Conservation (phyloP, 2,888 invertebrate species). For the Apantesis nais region DNA sequence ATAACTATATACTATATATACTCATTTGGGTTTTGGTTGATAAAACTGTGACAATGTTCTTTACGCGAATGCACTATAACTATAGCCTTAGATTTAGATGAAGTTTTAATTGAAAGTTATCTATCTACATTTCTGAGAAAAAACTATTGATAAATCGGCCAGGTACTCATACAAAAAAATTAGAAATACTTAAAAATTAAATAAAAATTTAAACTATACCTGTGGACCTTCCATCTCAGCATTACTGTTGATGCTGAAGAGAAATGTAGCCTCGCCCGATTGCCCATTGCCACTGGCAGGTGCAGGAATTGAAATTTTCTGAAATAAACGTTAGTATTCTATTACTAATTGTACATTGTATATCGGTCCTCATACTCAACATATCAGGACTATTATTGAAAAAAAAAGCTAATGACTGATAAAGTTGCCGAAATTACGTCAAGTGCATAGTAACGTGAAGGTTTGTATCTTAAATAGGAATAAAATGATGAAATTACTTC, state of each 20-base stretch:
- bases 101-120: not conserved
- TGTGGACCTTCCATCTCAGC: slow-evolving; percentile 93
- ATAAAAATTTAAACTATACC: too few relatives aligned
- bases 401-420: not conserved
- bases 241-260: slow-evolving; percentile 92
- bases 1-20: too few relatives aligned
- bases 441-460: too few relatives aligned
- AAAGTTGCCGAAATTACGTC: too few relatives aligned
- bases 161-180: not conserved
- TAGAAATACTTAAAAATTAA: slow-evolving; percentile 10
- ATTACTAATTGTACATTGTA: slow-evolving; percentile 5
- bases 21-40: too few relatives aligned
- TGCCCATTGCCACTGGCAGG: slow-evolving; percentile 85
- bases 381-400: not conserved
- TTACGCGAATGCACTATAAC: too few relatives aligned
- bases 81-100: not conserved
- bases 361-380: not conserved
- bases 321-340: slow-evolving; percentile 66
- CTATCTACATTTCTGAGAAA: not conserved
- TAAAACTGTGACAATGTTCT: too few relatives aligned
- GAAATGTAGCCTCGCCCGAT: slow-evolving; percentile 86
- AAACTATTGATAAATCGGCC: not conserved
- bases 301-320: slow-evolving; percentile 92
- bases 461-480: not conserved
- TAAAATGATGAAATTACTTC: not conserved